A percentile compares a stretch with the other conserved stretches of the same genome.
Conservation (phyloP, 2,113 vertebrate species). For the Pitta sordida region DNA sequence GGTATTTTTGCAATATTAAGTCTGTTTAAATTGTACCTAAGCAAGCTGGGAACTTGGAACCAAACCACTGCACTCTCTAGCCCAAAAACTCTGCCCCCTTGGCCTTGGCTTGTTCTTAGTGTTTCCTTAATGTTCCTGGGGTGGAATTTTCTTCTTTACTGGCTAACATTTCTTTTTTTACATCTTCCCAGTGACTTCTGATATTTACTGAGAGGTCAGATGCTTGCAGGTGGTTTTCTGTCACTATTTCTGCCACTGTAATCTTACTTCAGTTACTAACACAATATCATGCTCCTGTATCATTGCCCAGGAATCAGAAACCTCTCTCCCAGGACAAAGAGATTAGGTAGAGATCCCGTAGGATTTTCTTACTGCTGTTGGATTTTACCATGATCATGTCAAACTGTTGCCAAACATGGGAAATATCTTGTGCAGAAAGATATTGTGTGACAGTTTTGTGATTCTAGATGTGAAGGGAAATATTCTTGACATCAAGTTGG, state of each 20-base stretch:
- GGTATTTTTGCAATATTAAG: background rate
- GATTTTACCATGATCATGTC: background rate
- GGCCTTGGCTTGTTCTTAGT: background rate
- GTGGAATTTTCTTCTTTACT: background rate
- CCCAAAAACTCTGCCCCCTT: background rate
- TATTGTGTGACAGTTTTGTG: rapidly evolving
- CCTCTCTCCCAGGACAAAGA: background rate
- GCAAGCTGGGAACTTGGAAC: background rate
- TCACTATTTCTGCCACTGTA: background rate
- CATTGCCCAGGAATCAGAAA: background rate
- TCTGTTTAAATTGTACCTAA: background rate
- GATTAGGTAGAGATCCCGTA: rapidly evolving
- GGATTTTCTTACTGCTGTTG: background rate
- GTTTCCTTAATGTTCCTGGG: background rate
- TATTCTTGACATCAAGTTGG: background rate
- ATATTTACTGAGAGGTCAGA: background rate
- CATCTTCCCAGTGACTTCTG: background rate
- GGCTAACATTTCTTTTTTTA: background rate
- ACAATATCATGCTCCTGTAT: background rate
- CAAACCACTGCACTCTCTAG: background rate
- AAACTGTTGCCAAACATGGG: background rate
- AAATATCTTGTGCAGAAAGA: background rate
- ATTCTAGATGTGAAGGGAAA: background rate
- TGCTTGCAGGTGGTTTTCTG: background rate
- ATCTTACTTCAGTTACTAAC: background rate